Evolutionary conservation across 2,797 vertebrate species (phyloP), one percentile per base, ranked within the genome.

Genomic region (Lycodopsis pacificus): DNA sequence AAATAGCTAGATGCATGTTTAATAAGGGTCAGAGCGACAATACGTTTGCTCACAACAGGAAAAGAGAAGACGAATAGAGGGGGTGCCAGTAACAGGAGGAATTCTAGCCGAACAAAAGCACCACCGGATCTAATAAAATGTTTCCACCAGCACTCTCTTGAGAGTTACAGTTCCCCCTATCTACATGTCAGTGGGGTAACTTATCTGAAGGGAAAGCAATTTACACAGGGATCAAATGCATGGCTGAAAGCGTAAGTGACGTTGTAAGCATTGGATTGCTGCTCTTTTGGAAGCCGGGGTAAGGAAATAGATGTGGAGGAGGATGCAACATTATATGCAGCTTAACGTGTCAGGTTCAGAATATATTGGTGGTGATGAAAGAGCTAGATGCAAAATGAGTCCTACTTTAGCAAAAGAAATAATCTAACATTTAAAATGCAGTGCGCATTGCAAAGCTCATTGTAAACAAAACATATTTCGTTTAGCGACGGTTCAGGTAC

Each of bases 141-240:
- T 90, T 94, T 93, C 91, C 91, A 92, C 72, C 86, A 79, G 76
- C 79, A 65, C 80, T 89, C 89, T 90, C 89, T 70, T 46, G 77
- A 86, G 93, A 90, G 88, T 88, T 88, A 87, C 90, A 84, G 84
- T 92, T 87, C 89, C 80, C 71, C 87, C 76, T 87, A 90, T 93
- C 91, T 90, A 85, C 89, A 91, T 91, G 93, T 92, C 91, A 91
- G 91, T 22, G 85, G 85, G 89, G 90, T 90, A 93, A 94, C 90
- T 90, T 91, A 92, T 92, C 92, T 91, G 88, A 90, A 86, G 84
- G 82, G 87, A 89, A 92, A 91, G 92, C 91, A 92, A 94, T 93
- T 93, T 94, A 92, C 88, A 88, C 92, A 91, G 87, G 92, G 88
- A 94, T 94, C 91, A 93, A 92, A 92, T 90, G 86, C 87, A 91